Base-by-base conservation (phyloP, 1,140 invertebrate species). In the Philopotamus ludificatus region DNA sequence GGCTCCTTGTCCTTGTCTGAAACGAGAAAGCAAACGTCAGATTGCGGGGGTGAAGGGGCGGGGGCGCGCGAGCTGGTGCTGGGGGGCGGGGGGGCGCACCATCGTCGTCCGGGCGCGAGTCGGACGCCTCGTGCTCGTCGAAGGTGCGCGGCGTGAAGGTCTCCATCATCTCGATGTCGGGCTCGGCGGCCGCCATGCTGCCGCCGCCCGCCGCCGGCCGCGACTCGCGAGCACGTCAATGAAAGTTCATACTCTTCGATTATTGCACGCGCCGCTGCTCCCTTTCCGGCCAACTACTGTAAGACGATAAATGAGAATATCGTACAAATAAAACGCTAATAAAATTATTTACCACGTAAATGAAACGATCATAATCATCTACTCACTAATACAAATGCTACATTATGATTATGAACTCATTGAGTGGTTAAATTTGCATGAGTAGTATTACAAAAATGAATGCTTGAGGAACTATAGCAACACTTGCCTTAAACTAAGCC, bases 161-260 rank as follows among this genome's bases (percentile, higher is more conserved):
- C 71, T 82, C 80, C 39, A 81, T 74, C 65, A 81, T 78, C 72
- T 82, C 79, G 71, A 83, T 83, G 71, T 78, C 79, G 73, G 81
- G 79, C 64, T 79, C 77, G 21, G 23, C 57, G 23, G 67, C 42
- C 42, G 67, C 67, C 67, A 69, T 69, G 34, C 15, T 22, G 28
- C 4, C 28, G 28, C 44, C 8, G 49, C 49, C 22, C 49, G 2
- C 16, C 16, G 50, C 34, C 53, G n/a, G 26, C 50, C 50, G 12
- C 12, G 53, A 34, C 26, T n/a, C 50, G 34, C 53, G n/a, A 12
- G n/a, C 55, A 20, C 51, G 44, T 54, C 55, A 44, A 58, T 44
- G 55, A 44, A 21, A 42, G 28, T 45, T 58, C 55, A 44, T 55
- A 28, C 55, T 47, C 55, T 58, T 58, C 55, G 55, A 58, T 58